phyloP scores from a whole-genome alignment of 1,140 invertebrate species.

The Diachasma alloeum region DNA sequence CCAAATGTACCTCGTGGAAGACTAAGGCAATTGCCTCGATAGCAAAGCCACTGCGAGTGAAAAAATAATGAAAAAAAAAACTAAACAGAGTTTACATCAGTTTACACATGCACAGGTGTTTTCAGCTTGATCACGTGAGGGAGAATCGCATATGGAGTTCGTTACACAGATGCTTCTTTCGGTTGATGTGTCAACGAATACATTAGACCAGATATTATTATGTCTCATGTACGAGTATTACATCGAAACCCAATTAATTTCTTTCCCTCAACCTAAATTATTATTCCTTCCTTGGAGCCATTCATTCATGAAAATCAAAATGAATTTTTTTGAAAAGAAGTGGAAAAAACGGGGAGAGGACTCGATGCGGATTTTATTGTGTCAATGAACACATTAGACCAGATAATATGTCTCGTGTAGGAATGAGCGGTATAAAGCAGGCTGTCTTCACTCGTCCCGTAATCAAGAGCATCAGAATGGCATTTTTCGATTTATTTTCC shows the following conservation, averaged over 20 bases:
- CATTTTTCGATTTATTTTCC: no score
- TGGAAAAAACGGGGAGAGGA: no score
- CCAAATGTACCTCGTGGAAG: neutral
- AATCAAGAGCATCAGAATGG: no score
- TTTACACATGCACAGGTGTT: constrained; percentile 62
- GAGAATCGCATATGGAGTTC: constrained; percentile 6
- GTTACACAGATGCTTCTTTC: neutral
- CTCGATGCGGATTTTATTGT: no score
- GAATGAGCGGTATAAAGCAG: no score
- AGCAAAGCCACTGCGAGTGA: neutral
- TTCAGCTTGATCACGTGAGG: constrained; percentile 55
- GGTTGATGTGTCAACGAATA: neutral
- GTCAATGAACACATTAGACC: no score
- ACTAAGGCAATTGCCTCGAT: neutral
- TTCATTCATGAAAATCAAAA: no score
- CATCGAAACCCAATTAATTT: neutral
- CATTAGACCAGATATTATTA: neutral
- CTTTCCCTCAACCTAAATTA: no score
- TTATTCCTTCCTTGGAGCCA: neutral
- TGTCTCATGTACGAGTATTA: neutral
- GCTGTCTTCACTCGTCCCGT: no score
- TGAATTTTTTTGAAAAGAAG: no score
- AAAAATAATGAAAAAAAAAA: neutral
- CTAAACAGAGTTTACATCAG: constrained; percentile 15
- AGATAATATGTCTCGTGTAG: no score